Percentiles rank a stretch among this genome's conserved stretches.
phyloP scores from a whole-genome alignment of 2,113 vertebrate genomes.

The Lamprotornis superbus region DNA sequence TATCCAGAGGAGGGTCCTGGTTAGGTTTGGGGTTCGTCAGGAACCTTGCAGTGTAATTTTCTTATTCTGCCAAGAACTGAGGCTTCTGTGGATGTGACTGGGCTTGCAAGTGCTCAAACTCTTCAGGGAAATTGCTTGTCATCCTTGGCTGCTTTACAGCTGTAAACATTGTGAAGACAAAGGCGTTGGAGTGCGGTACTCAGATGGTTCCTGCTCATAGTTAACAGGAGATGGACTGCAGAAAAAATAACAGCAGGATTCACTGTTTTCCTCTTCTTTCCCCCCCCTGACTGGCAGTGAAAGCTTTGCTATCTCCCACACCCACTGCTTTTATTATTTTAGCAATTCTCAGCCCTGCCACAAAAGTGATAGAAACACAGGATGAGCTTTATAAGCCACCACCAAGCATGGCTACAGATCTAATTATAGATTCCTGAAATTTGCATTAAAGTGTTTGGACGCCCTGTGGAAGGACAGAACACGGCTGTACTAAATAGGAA shows the following conservation, averaged over 20 bases:
- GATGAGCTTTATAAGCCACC: background rate
- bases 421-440: background rate
- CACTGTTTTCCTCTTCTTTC: background rate
- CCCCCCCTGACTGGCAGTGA: background rate
- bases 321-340: background rate
- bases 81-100: background rate
- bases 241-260: background rate
- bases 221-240: background rate
- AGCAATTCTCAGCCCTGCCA: background rate
- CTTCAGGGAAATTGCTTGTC: slow-evolving; percentile 13
- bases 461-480: background rate
- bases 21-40: background rate
- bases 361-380: background rate
- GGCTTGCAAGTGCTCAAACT: slow-evolving; percentile 1
- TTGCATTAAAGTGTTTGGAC: background rate
- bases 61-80: background rate
- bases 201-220: background rate
- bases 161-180: slow-evolving; percentile 8
- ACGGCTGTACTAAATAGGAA: background rate
- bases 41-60: background rate
- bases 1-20: background rate
- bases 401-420: background rate
- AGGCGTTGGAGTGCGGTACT: background rate
- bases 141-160: slow-evolving; percentile 15
- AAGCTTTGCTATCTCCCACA: background rate